Evolutionary conservation across 2,113 vertebrate species (phyloP).

Genomic region (Corythaeola cristata): DNA sequence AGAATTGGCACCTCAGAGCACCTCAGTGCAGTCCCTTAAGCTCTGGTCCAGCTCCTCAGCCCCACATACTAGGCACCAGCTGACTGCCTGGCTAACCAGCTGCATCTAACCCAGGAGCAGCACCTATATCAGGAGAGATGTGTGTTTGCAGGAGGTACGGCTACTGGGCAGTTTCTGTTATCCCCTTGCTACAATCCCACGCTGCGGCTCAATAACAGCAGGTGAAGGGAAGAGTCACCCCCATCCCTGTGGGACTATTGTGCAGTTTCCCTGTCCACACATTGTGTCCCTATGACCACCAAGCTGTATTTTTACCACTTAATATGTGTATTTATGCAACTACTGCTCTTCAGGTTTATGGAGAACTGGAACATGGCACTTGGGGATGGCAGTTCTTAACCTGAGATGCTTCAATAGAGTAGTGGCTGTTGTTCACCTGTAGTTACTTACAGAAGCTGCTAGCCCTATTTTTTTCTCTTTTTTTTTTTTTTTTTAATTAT

Average conservation of each 20-base stretch:
- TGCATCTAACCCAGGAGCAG: background rate
- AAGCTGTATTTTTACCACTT: background rate
- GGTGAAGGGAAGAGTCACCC: background rate
- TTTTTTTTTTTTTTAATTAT: background rate
- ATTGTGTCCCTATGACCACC: rapidly evolving
- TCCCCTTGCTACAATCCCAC: background rate
- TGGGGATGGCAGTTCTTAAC: background rate
- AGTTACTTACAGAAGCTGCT: background rate
- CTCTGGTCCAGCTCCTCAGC: background rate
- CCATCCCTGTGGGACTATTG: rapidly evolving
- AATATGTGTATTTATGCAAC: background rate
- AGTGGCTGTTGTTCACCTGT: background rate
- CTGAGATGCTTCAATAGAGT: background rate
- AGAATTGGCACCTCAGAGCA: background rate
- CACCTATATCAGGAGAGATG: background rate
- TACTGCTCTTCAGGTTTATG: background rate
- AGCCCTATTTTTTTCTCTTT: background rate
- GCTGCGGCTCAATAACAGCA: background rate
- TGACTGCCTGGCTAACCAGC: background rate
- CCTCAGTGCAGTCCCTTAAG: background rate
- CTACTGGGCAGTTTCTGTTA: background rate
- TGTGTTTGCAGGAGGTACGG: background rate
- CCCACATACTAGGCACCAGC: background rate
- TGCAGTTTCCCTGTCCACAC: background rate
- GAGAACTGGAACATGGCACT: background rate